phyloP scores from a whole-genome alignment of 2,888 invertebrate species.

The Thymelicus acteon region DNA sequence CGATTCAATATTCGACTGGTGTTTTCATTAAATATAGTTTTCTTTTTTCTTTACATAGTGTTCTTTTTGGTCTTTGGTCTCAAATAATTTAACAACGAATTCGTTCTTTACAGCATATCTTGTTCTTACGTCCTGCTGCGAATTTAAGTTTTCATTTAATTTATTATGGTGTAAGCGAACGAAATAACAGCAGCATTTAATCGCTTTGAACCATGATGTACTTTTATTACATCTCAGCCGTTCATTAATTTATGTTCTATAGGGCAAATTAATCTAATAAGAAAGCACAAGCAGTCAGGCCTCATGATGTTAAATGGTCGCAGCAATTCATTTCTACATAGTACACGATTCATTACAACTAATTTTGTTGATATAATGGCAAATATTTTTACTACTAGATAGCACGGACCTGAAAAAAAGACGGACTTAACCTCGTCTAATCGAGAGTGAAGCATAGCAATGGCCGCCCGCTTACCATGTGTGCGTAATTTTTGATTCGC shows the following conservation, averaged over 20 bases:
- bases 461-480: too few relatives aligned
- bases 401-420: too few relatives aligned
- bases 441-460: too few relatives aligned
- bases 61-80: background rate
- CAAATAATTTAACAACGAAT: background rate
- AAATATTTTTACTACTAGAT: too few relatives aligned
- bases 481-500: too few relatives aligned
- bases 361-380: too few relatives aligned
- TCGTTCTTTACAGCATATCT: background rate
- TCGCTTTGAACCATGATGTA: conserved; percentile 16
- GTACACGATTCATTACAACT: too few relatives aligned
- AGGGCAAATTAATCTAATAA: background rate
- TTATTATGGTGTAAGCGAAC: conserved; percentile 30
- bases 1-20: background rate
- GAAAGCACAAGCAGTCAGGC: too few relatives aligned
- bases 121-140: conserved; percentile 30
- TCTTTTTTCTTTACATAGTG: background rate
- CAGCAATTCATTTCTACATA: too few relatives aligned
- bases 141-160: conserved; percentile 32
- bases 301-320: too few relatives aligned
- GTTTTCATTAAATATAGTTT: background rate
- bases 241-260: conserved; percentile 7
- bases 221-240: conserved; percentile 34
- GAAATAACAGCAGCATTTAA: conserved; percentile 17
- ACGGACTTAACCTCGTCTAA: too few relatives aligned